Evolutionary conservation across 2,888 invertebrate species (phyloP), one percentile per base, ranked within the genome.

Genomic region (Orchesellides sinensis): DNA sequence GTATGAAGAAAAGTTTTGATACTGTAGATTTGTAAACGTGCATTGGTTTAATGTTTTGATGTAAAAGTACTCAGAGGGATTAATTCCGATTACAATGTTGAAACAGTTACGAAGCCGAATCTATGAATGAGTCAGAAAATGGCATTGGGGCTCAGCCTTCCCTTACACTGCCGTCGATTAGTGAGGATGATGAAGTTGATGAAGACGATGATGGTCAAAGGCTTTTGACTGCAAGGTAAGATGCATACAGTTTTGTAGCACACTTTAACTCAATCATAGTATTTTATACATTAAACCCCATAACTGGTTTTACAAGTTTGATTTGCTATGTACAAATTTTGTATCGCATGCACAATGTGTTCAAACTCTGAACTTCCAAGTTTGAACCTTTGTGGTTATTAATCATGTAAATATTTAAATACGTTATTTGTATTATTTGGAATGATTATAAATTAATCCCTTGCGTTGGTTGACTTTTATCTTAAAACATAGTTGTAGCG

Each of bases 161-260:
- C 1, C 91, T 97, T 85, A 96, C 96, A 0, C 91, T 96, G 56
- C 98, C 98, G 1, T 97, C 97, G 45, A 98, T 98, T 89, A 97
- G 97, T 81, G 98, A 98, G 90, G 98, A 98, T 88, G 98, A 98
- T 89, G 98, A 97, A 90, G 96, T 96, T 89, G 90, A 92, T 25
- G 94, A 94, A 27, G 95, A 95, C 40, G 96, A 96, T 54, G 93
- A 94, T 32, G 92, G 77, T 8, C 86, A 85, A 32, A 70, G 86
- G 45, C 82, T 88, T 23, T 70, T 87, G 0, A 86, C 85, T 32
- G 85, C 88, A 5, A 86, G 88, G 88, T 87, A 84, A 59, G 63
- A n/a, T n/a, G n/a, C n/a, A n/a, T n/a, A n/a, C n/a, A n/a, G n/a
- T n/a, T n/a, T n/a, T n/a, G n/a, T n/a, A n/a, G n/a, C n/a, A n/a